Conservation (phyloP, 2,113 vertebrate species). For the Odobenus rosmarus region DNA sequence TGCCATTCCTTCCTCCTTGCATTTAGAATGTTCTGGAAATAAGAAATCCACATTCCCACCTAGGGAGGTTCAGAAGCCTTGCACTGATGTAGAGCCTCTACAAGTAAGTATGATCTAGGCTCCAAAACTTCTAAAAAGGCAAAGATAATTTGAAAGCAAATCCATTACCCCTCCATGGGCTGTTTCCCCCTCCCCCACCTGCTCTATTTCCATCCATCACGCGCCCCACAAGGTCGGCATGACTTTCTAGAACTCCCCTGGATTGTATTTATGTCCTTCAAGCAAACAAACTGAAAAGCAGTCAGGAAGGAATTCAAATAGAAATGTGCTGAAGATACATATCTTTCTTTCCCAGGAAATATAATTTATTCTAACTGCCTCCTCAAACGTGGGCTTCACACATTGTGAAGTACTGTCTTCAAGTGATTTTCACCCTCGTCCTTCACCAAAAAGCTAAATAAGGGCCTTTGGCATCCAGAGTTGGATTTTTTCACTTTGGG, state of each 20-base stretch:
- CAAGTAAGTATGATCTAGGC: not conserved
- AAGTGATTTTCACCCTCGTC: not conserved
- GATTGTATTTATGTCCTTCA: constrained; percentile 9
- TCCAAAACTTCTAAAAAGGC: not conserved
- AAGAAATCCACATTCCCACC: fast-evolving
- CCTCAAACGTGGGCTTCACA: fast-evolving
- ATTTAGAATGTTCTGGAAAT: not conserved
- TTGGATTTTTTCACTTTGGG: not conserved
- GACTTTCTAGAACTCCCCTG: constrained; percentile 18
- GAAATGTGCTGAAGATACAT: not conserved
- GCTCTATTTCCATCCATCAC: fast-evolving
- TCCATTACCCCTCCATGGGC: fast-evolving
- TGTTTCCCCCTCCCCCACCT: not conserved
- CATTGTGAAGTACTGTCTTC: not conserved
- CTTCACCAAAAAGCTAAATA: not conserved
- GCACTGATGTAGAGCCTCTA: fast-evolving
- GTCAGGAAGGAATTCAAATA: constrained; percentile 47
- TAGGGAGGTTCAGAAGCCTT: not conserved
- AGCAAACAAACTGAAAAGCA: constrained; percentile 33
- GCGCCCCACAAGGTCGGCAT: not conserved
- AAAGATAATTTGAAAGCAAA: not conserved
- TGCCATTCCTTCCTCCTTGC: not conserved
- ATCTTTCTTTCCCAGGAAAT: not conserved
- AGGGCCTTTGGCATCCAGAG: not conserved
- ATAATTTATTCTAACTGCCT: not conserved